Evolutionary conservation across 53 echinoderm and acorn worm genomes (phyloP), one percentile per base, ranked within the genome.

Genomic region (Patiria pectinifera): DNA sequence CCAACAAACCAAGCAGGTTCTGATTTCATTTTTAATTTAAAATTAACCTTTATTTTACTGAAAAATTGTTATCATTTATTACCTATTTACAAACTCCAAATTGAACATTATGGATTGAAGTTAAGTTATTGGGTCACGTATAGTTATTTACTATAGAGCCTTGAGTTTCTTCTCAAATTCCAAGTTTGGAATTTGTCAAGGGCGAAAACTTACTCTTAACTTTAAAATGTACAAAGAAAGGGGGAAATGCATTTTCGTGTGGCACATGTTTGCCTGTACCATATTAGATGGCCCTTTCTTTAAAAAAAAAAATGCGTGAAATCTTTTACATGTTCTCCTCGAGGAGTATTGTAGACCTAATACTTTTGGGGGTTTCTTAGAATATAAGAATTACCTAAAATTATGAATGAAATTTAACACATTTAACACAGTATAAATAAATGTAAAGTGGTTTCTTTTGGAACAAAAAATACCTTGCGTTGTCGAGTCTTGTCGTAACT

Each of bases 371-470:
- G 48, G 53, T 74, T 86, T 71, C 74, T 86, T 25, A 85, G 24
- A 10, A 74, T 74, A 74, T 3, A 86, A 85, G 71, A 46, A 45
- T 45, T 85, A 46, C 72, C 23, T 49, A 74, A 69, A 45, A 23
- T 53, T n/a, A 16, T 86, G 75, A 86, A 58, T 49, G 86, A 86
- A 86, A 86, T 86, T 86, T 86, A 72, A 75, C 86, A 14, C 72
- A 69, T 58, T 45, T 74, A 53, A 53, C 8, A 75, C 86, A 86
- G 70, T 86, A 86, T 86, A 86, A 86, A 75, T 86, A 86, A 86
- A 86, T 86, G 86, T 86, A 86, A 86, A 86, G 86, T 86, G 86
- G n/a, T 72, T 86, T 86, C 69, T 69, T 71, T 79, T 74, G 74
- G 74, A 74, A 23, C 22, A 23, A 74, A 70, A 18, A 74, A 23